Percentiles rank a stretch among this genome's conserved stretches.
Evolutionary conservation across 2,888 invertebrate species (phyloP).

Genomic region (Macrosiphum euphorbiae): DNA sequence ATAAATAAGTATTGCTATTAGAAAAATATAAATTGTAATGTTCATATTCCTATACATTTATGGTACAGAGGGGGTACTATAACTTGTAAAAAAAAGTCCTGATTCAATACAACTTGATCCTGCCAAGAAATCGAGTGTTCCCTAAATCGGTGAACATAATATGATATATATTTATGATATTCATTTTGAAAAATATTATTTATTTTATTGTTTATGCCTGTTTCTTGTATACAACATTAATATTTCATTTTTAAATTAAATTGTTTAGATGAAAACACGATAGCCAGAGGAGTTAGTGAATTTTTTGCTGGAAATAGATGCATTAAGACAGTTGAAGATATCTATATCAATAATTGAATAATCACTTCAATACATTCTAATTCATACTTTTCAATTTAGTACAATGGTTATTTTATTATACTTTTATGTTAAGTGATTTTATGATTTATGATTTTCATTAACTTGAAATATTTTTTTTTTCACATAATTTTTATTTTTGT

Average conservation of each 20-base stretch:
- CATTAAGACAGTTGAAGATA: constrained; percentile 64
- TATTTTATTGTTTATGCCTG: background rate
- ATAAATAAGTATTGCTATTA: background rate
- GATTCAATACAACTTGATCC: background rate
- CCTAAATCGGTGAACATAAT: background rate
- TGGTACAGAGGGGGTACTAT: background rate
- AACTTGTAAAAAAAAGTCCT: background rate
- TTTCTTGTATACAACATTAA: constrained; percentile 14
- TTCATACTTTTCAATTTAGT: background rate
- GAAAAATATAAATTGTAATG: background rate
- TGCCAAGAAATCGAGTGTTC: background rate
- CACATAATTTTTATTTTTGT: background rate
- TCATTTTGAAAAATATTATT: background rate
- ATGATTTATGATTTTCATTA: no score
- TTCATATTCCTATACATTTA: background rate
- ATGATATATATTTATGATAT: background rate
- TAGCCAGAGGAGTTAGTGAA: constrained; percentile 64
- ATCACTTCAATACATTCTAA: constrained; percentile 11
- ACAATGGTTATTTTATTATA: background rate
- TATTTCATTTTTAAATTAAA: constrained; percentile 6
- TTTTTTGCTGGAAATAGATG: constrained; percentile 64
- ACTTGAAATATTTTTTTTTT: background rate
- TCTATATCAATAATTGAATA: constrained; percentile 48
- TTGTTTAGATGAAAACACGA: constrained; percentile 62
- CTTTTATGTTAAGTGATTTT: no score